Percentiles rank a stretch among this genome's conserved stretches.
Conservation (phyloP, 2,113 vertebrate species). For the Ceuthmochares aereus region DNA sequence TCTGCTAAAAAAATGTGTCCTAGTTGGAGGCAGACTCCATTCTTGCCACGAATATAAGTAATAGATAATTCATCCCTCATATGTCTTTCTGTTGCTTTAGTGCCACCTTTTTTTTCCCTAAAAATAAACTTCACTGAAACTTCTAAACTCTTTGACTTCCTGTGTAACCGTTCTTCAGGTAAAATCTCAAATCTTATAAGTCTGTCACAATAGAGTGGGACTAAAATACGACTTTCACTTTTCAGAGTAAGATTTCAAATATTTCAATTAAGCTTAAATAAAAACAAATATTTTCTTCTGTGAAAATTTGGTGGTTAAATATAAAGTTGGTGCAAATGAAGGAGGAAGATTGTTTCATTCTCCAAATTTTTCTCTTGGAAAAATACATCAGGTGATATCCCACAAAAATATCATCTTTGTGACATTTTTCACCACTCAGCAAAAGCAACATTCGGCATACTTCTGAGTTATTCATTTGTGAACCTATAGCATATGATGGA, state of each 20-base stretch:
- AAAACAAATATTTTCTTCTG: background rate
- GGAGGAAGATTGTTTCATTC: background rate
- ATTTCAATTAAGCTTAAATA: background rate
- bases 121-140: fast-evolving
- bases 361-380: background rate
- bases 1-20: background rate
- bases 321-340: background rate
- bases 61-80: background rate
- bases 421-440: background rate
- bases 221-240: background rate
- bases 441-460: background rate
- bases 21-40: background rate
- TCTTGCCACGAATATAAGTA: background rate
- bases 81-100: background rate
- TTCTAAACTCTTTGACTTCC: background rate
- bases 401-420: background rate
- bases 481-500: background rate
- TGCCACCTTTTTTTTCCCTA: background rate
- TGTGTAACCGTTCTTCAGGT: background rate
- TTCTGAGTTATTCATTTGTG: background rate
- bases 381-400: background rate
- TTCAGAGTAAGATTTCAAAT: background rate
- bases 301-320: background rate
- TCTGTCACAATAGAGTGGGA: fast-evolving
- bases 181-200: background rate